These are phyloP conservation scores for Lasioglossum albipes DNA, from an alignment of 1,140 invertebrate species.

Conservation along the genomic window DNA sequence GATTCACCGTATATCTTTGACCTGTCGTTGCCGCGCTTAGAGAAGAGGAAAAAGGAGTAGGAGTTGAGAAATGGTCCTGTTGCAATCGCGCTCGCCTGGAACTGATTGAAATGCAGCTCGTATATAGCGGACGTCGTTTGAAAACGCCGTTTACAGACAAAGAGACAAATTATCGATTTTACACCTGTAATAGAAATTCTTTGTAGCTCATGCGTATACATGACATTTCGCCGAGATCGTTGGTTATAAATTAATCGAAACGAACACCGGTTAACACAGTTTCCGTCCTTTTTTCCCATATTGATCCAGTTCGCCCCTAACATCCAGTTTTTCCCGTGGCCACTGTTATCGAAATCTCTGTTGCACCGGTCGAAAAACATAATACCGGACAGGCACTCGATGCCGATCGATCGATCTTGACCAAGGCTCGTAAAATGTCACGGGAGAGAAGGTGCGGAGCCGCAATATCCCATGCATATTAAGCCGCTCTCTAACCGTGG, in stretches of 20 bases:
- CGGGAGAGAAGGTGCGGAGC: slow-evolving; percentile 1
- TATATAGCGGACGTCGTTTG: not conserved
- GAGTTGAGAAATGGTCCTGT: not conserved
- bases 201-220: not conserved
- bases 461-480: slow-evolving; percentile 12
- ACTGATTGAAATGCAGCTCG: not conserved
- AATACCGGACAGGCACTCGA: slow-evolving; percentile 28
- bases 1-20: not conserved
- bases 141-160: not conserved
- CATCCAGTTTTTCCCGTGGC: not conserved
- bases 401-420: slow-evolving; percentile 44
- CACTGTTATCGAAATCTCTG: slow-evolving; percentile 25
- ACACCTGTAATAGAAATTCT: slow-evolving; percentile 19
- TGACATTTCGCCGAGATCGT: not conserved
- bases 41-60: not conserved
- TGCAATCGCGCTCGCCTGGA: not conserved
- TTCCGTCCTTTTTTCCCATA: no score
- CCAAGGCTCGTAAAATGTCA: slow-evolving; percentile 18
- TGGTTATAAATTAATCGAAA: slow-evolving; percentile 22
- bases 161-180: not conserved
- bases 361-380: not conserved
- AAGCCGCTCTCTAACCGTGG: slow-evolving; percentile 6
- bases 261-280: not conserved
- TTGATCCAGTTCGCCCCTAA: not conserved
- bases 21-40: not conserved